Evolutionary conservation across 2,113 vertebrate species (phyloP), one percentile per base, ranked within the genome.

Genomic region (Pan troglodytes): DNA sequence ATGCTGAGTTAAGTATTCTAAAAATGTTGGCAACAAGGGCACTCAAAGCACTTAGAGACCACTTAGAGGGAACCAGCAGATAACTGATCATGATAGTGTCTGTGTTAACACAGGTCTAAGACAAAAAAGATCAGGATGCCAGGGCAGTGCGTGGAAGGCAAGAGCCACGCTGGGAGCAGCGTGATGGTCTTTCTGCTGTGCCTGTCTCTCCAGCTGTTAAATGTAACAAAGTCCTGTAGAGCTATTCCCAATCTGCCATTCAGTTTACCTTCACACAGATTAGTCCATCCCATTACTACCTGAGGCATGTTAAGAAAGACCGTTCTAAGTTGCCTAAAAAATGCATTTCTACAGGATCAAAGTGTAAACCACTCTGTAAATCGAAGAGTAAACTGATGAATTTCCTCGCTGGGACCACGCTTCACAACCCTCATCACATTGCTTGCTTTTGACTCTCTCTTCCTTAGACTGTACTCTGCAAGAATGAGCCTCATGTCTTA

Each of bases 351-450:
- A 61, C 2, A 27, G n/a, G 16, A 35, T 43, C 30, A n/a, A 64
- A 57, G 27, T 20, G 11, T 73, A 83, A 83, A 32, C 22, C 18
- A 48, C 32, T 55, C 25, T 38, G 1, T 14, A 61, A 4, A 25
- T n/a, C 5, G 7, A 68, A 22, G 52, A 17, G 25, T 8, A 23
- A 6, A 45, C 25, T 17, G 32, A 59, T 32, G 57, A 50, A 68
- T 10, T 76, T 57, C 40, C 75, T 75, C 57, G 40, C 0, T 1
- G 0, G 35, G 17, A 38, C 35, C 5, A 2, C 8, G 2, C 30
- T 32, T 64, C 61, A 43, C 27, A 59, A 35, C 9, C 55, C 22
- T 12, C 11, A 67, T 48, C 38, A 59, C 27, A n/a, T 11, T 27
- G 88, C 35, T 35, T 13, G 18, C 27, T 50, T 55, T 12, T 5